phyloP scores from a whole-genome alignment of 2,888 invertebrate species.

The Eristalis tenax region DNA sequence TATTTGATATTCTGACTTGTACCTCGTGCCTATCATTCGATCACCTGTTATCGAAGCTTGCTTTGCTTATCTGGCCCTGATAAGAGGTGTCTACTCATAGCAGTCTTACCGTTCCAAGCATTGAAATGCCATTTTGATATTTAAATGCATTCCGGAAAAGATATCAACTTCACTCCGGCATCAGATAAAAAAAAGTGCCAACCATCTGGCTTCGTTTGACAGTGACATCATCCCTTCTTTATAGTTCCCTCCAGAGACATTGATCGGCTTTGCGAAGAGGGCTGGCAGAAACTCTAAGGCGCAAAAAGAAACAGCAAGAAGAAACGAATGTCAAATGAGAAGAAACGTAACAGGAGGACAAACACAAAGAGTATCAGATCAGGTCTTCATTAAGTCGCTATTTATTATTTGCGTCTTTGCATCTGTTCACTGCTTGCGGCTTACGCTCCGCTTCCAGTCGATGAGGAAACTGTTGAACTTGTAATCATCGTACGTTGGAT shows the following conservation, averaged over 20 bases:
- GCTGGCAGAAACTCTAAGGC: background rate
- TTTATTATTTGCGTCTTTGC: background rate
- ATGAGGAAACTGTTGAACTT: conserved; percentile 23
- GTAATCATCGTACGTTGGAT: background rate
- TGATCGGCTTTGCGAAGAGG: conserved; percentile 38
- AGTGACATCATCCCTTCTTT: conserved; percentile 50
- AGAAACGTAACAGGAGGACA: background rate
- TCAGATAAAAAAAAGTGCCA: conserved; percentile 28
- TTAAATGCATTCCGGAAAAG: conserved; percentile 26
- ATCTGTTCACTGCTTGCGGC: background rate
- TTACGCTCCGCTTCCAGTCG: background rate
- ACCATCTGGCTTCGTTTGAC: conserved; percentile 29
- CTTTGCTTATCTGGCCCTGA: conserved; percentile 2
- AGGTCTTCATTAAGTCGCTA: background rate
- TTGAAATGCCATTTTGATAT: background rate
- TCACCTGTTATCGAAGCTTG: background rate
- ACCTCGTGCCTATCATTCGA: background rate
- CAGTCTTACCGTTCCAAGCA: background rate
- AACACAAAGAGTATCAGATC: conserved; percentile 22
- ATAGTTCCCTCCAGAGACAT: conserved; percentile 35
- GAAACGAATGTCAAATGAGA: conserved; percentile 25
- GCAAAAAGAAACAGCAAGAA: conserved; percentile 9
- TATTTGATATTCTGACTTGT: background rate
- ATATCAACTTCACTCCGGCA: conserved; percentile 31
- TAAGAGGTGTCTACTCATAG: conserved; percentile 15